Evolutionary conservation across 1,140 invertebrate genomes (phyloP).

Genomic region (Drosophila guanche): DNA sequence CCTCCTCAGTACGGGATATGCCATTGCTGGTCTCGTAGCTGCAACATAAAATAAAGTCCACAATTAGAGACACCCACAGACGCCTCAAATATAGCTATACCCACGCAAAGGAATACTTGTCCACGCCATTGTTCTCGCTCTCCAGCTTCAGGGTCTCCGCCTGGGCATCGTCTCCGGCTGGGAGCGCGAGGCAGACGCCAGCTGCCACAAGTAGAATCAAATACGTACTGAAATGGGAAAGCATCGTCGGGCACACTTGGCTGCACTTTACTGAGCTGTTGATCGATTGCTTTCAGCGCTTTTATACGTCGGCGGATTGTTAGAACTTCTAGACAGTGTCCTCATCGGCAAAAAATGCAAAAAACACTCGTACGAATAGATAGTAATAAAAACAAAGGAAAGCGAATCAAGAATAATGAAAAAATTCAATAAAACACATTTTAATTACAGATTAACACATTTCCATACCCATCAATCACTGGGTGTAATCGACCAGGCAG

Average conservation of each 20-base stretch:
- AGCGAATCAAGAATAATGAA: slow-evolving; percentile 43
- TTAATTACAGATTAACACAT: slow-evolving; percentile 74
- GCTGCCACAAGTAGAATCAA: slow-evolving; percentile 41
- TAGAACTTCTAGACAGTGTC: slow-evolving; percentile 28
- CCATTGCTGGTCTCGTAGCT: slow-evolving; percentile 89
- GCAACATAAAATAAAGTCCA: neutral
- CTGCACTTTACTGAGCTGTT: slow-evolving; percentile 56
- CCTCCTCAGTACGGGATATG: slow-evolving; percentile 87
- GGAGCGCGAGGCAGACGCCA: slow-evolving; percentile 30
- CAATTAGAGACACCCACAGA: neutral
- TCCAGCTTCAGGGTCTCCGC: slow-evolving; percentile 83
- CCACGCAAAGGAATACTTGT: slow-evolving; percentile 84
- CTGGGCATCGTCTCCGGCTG: slow-evolving; percentile 68
- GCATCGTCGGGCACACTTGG: slow-evolving; percentile 35
- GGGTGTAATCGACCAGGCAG: slow-evolving; percentile 15
- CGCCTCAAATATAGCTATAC: slow-evolving; percentile 34
- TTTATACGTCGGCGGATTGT: slow-evolving; percentile 41
- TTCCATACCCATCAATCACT: slow-evolving; percentile 33
- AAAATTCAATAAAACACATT: slow-evolving; percentile 66
- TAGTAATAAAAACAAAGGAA: slow-evolving; percentile 32
- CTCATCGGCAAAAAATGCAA: slow-evolving; percentile 50
- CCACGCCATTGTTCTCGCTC: slow-evolving; percentile 83
- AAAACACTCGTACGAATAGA: neutral
- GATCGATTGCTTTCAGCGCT: slow-evolving; percentile 18
- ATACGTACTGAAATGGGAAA: slow-evolving; percentile 35